Percentiles rank a stretch among this genome's conserved stretches.
These are phyloP conservation scores for Merluccius polli DNA, from an alignment of 2,797 vertebrate genomes.

Conservation along the genomic window DNA sequence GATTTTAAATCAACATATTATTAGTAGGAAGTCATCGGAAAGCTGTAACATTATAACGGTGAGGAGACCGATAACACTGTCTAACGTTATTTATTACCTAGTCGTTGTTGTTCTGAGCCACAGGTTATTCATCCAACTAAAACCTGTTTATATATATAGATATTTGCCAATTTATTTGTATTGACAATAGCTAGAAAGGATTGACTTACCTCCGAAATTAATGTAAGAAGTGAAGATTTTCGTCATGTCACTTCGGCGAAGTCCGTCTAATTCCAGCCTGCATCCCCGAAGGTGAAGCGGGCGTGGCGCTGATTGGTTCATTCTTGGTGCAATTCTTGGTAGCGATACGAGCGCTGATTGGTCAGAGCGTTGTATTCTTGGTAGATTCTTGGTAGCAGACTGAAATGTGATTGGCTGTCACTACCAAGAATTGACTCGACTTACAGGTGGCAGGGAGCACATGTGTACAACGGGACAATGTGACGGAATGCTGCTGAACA, in stretches of 20 bases:
- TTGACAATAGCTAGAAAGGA: not conserved
- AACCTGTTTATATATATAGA: not conserved
- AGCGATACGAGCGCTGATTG: not conserved
- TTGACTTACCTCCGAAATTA: too few species aligned
- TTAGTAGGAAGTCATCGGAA: not conserved
- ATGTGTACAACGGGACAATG: not conserved
- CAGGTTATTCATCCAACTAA: not conserved
- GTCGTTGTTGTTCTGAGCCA: not conserved
- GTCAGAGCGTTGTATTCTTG: too few species aligned
- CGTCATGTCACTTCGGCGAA: too few species aligned
- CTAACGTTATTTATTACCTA: not conserved
- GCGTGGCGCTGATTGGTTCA: not conserved
- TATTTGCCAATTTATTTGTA: not conserved
- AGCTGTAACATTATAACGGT: not conserved
- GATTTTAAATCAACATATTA: too few species aligned
- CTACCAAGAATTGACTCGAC: too few species aligned
- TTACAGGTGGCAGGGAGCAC: too few species aligned
- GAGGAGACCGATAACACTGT: too few species aligned
- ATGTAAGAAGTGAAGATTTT: too few species aligned
- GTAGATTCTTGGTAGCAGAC: too few species aligned
- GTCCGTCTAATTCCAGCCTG: not conserved
- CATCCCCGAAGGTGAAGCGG: not conserved
- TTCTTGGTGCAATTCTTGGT: conserved; percentile 3
- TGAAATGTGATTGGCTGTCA: too few species aligned
- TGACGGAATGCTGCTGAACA: not conserved